Evolutionary conservation across 2,113 vertebrate species (phyloP), one percentile per base, ranked within the genome.

Genomic region (Pungitius pungitius): DNA sequence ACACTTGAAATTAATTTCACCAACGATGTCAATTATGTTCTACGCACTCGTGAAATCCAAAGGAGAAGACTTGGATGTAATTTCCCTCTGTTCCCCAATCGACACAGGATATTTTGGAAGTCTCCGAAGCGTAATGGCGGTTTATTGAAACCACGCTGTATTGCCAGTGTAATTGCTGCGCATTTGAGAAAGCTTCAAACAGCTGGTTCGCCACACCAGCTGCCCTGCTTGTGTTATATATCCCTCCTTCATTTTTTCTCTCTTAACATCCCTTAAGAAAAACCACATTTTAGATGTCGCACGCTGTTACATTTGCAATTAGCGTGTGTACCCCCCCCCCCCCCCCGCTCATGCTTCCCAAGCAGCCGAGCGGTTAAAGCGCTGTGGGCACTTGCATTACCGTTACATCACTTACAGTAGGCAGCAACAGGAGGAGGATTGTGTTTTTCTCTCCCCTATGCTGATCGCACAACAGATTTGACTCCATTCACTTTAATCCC

Each of bases 261-360:
- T 33, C 55, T n/a, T 24, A 14, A 69, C 26, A 35, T 49, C 54
- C 30, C 40, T 68, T 58, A 63, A 78, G 47, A 22, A 75, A 83
- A 85, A 76, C 54, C 54, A 22, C 49, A 52, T 74, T 83, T 80
- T 75, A 79, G 45, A 78, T 81, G 75, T 80, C 85, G 77, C 75
- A 67, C 20, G 3, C 47, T 33, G 52, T 87, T 90, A 82, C 27
- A 70, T 80, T 87, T 66, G 52, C 75, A 85, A 83, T 91, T 88
- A 89, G 69, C 82, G 47, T 71, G 26, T 81, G 77, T 71, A 64
- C 69, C 47, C 78, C 64, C n/a, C 3, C 20, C n/a, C n/a, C 8
- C 7, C 0, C 4, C 3, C 20, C 10, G 2, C 60, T 73, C 71
- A 26, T 60, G 66, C 64, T 74, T 40, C 55, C 64, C 55, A 64